Base-by-base conservation (phyloP, 2,888 invertebrate species). In the Ichneumoninae sp. region DNA sequence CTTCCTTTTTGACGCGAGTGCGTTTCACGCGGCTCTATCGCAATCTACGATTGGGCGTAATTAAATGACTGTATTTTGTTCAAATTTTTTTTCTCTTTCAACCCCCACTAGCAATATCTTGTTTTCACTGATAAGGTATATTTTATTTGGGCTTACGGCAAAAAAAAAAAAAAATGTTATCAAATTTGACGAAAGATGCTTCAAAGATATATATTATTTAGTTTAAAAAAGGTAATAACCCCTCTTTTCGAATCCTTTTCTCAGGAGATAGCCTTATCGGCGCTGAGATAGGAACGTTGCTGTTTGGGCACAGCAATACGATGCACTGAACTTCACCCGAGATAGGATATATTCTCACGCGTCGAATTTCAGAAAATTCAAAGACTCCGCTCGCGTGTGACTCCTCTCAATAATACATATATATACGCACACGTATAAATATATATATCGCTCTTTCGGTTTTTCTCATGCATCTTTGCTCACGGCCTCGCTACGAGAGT, bases 1-100 rank as follows among this genome's bases (percentile, higher is more conserved):
- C 78, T 83, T 84, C 83, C 81, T 86, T 87, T 87, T 87, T 88
- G 85, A 87, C 88, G 86, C 85, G 79, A 79, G 79, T 73, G 60
- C 68, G 81, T 76, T 80, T 30, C 30, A 33, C 60, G 8, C 54
- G 71, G 57, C 68, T 78, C 73, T 65, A 60, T 44, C 69, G 50
- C 66, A 50, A 50, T 60, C 22, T 5, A 47, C 44, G 13, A 16
- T 47, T 47, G 13, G 44, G 2, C 44, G 16, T 16, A 47, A 47
- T 47, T 47, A 16, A 47, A 47, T 47, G 44, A 47, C 63, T 33
- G 16, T 6, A 30, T 63, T 16, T 63, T 33, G 33, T 60, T n/a
- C 30, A n/a, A 33, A 16, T 33, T 33, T 16, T 30, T 30, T 63
- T n/a, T 7, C 16, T 47, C 44, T 47, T 16, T 1, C 44, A 16